Evolutionary conservation across 2,113 vertebrate genomes (phyloP), one percentile per base, ranked within the genome.

Genomic region (Tachysurus fulvidraco): DNA sequence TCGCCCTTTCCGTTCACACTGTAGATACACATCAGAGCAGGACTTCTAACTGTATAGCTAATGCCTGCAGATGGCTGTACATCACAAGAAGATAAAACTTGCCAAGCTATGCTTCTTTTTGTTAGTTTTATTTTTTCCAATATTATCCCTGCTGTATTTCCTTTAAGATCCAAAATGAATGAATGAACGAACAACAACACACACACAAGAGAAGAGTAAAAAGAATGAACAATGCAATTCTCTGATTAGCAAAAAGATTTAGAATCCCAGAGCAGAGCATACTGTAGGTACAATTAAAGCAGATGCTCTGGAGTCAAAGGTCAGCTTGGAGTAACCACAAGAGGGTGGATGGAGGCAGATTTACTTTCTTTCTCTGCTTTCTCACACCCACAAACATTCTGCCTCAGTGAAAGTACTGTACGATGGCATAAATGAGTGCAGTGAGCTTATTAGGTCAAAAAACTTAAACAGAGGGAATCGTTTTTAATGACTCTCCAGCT

Each of bases 361-460:
- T 28, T 41, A 14, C 8, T 41, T 80, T 80, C 23, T 80, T 57
- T 80, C 12, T 17, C 12, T 77, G 54, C 54, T 21, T 71, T 13
- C 41, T 60, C 81, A 46, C 55, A 55, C 59, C 19, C 86, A 67
- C 81, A 77, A 36, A 76, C 44, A 44, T 41, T 80, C 78, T 81
- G 78, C 4, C 55, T 81, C 55, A 60, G 60, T 17, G 12, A 60
- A 81, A 44, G 14, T 30, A 60, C 6, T 25, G 14, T 30, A 60
- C 6, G 41, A 81, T 25, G 19, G 28, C 16, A 41, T 36, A 41
- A 60, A 81, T 41, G 55, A 59, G 78, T 60, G 55, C 36, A 0
- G 78, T 1, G 36, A 60, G 55, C 30, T 81, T 81, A 81, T 60
- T 59, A 59, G 78, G 55, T 60, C 55, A 23, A 57, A 16, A 78